Base-by-base conservation (phyloP, 2,113 vertebrate genomes). In the Chaetops frenatus region DNA sequence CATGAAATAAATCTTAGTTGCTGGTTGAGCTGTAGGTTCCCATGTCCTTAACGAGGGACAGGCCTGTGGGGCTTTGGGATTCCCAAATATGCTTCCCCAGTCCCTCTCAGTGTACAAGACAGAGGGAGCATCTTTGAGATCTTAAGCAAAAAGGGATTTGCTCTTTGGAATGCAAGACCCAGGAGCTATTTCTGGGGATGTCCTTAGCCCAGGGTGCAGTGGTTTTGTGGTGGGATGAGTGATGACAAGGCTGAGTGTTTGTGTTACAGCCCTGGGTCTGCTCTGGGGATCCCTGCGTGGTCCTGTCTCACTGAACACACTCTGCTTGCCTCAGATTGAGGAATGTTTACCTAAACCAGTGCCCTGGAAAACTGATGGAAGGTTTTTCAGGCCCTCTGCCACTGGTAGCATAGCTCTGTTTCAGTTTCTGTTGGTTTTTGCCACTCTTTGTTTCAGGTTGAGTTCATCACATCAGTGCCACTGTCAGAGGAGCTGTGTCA, bases 401-500 rank as follows among this genome's bases (percentile, higher is more conserved):
- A 6, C 27, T 21, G 66, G 28, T 50, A 2, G 0, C 10, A 10
- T 2, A 42, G 70, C 47, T 72, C 5, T 3, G 15, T 58, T 82
- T 74, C 45, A 33, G 38, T 67, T 45, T n/a, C 51, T 81, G 44
- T 74, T 47, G 45, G 42, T 15, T 82, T 88, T 78, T 61, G 74
- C 62, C 31, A 2, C 70, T 61, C n/a, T 81, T 57, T 0, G 0
- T 81, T 67, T 82, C 38, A 47, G 18, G 47, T 12, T 86, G 22
- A 45, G 36, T 87, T 79, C 61, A n/a, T 95, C 90, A 38, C 60
- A n/a, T 71, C 58, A 57, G 7, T n/a, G 54, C 45, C 28, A 2
- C 58, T 80, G 38, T 87, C 62, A 56, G 25, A 91, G 73, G 67
- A 95, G 84, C 91, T 96, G 73, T 90, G 93, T 95, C 90, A 80